phyloP scores from a whole-genome alignment of 1,140 invertebrate species.

The Hydropsyche tenuis region DNA sequence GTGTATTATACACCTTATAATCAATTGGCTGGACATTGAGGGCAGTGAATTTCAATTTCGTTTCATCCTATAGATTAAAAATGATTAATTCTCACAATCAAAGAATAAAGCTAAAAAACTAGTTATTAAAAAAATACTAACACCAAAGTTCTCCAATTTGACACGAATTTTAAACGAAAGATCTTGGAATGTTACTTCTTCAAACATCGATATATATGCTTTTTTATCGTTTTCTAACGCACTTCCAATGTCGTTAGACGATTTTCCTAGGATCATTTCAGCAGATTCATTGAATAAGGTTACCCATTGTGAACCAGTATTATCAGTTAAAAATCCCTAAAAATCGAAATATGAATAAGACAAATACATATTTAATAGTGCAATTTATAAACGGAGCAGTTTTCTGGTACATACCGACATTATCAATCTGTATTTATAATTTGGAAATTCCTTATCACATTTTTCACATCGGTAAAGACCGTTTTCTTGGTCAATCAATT shows the following conservation, averaged over 20 bases:
- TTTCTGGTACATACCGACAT: constrained; percentile 69
- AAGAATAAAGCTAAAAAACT: constrained; percentile 10
- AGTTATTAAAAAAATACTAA: constrained; percentile 57
- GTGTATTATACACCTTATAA: constrained; percentile 75
- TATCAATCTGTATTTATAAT: constrained; percentile 87
- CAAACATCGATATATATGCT: constrained; percentile 69
- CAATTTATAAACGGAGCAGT: neutral
- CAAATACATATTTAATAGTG: constrained; percentile 29
- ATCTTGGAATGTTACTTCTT: constrained; percentile 77
- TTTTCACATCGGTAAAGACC: constrained; percentile 94
- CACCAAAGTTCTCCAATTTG: constrained; percentile 91
- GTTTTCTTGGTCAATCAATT: constrained; percentile 87
- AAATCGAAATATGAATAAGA: constrained; percentile 44
- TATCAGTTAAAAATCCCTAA: constrained; percentile 58
- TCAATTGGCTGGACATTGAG: constrained; percentile 73
- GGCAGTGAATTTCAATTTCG: constrained; percentile 77
- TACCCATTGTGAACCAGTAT: constrained; percentile 88
- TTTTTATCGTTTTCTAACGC: constrained; percentile 69
- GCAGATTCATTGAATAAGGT: constrained; percentile 89
- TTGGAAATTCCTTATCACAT: constrained; percentile 82
- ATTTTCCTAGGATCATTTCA: constrained; percentile 79
- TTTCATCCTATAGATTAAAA: constrained; percentile 75
- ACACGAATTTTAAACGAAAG: constrained; percentile 83
- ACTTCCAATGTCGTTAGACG: constrained; percentile 80
- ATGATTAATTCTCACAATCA: no score